Percentiles rank a stretch among this genome's conserved stretches.
These are phyloP conservation scores for Epistrophe grossulariae DNA, from an alignment of 2,888 invertebrate genomes.

Conservation along the genomic window DNA sequence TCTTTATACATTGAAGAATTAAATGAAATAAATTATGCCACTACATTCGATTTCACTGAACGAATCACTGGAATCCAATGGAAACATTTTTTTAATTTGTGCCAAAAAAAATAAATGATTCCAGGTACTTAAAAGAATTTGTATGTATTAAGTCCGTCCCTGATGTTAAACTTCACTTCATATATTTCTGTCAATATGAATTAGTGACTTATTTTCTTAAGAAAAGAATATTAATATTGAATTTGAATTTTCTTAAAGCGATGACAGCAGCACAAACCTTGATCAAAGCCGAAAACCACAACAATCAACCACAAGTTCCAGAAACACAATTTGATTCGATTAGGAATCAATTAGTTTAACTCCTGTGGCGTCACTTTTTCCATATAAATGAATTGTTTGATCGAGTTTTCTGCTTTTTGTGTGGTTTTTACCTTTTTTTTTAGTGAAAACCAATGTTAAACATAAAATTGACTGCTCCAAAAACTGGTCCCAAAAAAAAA, in stretches of 20 bases:
- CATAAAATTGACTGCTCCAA: slow-evolving; percentile 31
- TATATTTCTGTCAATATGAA: slow-evolving; percentile 11
- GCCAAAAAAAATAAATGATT: no score
- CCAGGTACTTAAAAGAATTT: no score
- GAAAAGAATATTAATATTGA: background rate
- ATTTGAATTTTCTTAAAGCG: background rate
- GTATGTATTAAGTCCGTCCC: no score
- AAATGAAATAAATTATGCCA: no score
- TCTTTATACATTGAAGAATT: no score
- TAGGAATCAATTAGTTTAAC: slow-evolving; percentile 74
- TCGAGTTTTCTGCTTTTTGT: slow-evolving; percentile 42
- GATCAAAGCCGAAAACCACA: slow-evolving; percentile 51
- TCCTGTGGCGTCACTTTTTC: slow-evolving; percentile 66
- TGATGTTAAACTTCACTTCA: background rate
- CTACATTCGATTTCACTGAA: no score
- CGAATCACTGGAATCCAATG: no score
- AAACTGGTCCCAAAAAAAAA: slow-evolving; percentile 40
- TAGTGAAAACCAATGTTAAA: slow-evolving; percentile 19
- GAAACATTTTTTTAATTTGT: no score
- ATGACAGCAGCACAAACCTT: slow-evolving; percentile 30
- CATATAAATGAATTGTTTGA: slow-evolving; percentile 61
- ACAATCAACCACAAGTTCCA: slow-evolving; percentile 55
- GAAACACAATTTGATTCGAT: slow-evolving; percentile 63
- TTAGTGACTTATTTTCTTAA: background rate
- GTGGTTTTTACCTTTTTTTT: background rate